Evolutionary conservation across 2,888 invertebrate species (phyloP).

Genomic region (Campaea margaritaria): DNA sequence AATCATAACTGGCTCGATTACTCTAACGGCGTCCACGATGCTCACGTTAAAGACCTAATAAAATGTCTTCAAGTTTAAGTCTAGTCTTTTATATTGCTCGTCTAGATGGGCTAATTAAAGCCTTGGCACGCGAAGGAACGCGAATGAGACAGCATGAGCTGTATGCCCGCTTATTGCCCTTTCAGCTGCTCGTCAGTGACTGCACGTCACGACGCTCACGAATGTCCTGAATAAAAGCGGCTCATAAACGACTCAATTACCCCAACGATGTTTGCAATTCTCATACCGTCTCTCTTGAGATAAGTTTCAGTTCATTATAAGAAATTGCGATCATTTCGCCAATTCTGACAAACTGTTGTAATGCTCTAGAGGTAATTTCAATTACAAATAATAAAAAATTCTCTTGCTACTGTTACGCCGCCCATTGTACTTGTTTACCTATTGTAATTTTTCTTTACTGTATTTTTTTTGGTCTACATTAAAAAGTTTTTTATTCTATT

Average conservation of each 20-base stretch:
- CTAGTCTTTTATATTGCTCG: constrained; percentile 17
- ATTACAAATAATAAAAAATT: neutral
- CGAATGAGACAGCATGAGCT: constrained; percentile 42
- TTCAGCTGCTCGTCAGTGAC: constrained; percentile 45
- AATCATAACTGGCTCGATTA: constrained; percentile 13
- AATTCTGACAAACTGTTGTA: neutral
- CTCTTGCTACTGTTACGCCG: too few relatives aligned
- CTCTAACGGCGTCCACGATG: constrained; percentile 5
- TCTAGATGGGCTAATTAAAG: constrained; percentile 67
- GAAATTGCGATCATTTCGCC: neutral
- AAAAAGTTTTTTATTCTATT: too few relatives aligned
- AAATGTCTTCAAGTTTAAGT: constrained; percentile 26
- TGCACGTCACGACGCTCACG: constrained; percentile 13
- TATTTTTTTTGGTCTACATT: too few relatives aligned
- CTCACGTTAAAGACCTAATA: constrained; percentile 28
- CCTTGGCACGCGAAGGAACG: constrained; percentile 50
- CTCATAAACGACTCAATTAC: constrained; percentile 21
- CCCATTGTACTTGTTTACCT: too few relatives aligned
- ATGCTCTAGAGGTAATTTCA: neutral
- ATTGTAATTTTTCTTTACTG: too few relatives aligned
- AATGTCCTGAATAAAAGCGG: constrained; percentile 16
- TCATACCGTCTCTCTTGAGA: neutral
- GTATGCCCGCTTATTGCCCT: constrained; percentile 51
- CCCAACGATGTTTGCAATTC: constrained; percentile 16
- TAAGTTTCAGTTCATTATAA: too few relatives aligned